Conservation (phyloP, 2,113 vertebrate species). For the Amazona vittata region DNA sequence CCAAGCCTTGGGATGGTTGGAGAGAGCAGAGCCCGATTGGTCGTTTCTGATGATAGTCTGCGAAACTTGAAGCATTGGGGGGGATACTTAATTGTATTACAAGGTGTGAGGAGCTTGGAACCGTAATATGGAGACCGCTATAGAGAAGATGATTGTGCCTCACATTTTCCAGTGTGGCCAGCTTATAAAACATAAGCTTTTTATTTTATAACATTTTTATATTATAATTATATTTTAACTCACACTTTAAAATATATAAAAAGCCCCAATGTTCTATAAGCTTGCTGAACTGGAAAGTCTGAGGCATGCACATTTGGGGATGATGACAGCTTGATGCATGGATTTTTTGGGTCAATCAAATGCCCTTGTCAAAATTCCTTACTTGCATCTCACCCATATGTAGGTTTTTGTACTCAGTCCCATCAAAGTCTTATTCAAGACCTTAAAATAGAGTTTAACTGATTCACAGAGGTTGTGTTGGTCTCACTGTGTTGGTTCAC, state of each 20-base stretch:
- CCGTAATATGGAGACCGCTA: not conserved
- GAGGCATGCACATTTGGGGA: conserved; percentile 13
- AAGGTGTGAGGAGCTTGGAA: conserved; percentile 58
- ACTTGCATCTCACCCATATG: not conserved
- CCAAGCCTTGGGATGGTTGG: not conserved
- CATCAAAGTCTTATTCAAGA: not conserved
- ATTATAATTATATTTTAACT: conserved; percentile 59
- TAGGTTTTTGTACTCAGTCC: not conserved
- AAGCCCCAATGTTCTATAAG: conserved; percentile 21
- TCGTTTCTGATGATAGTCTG: not conserved
- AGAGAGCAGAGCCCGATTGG: not conserved
- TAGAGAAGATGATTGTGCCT: conserved; percentile 31
- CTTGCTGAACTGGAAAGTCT: conserved; percentile 62
- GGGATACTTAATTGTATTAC: conserved; percentile 23
- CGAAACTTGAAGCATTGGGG: not conserved
- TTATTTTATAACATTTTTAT: conserved; percentile 54
- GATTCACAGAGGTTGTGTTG: not conserved
- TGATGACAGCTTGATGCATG: conserved; percentile 56
- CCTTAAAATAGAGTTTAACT: not conserved
- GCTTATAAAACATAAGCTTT: conserved; percentile 50
- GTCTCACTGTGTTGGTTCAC: not conserved
- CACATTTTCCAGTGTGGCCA: conserved; percentile 44
- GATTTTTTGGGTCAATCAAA: conserved; percentile 5
- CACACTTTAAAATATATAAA: not conserved
- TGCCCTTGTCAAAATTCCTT: conserved; percentile 31